Percentiles rank a stretch among this genome's conserved stretches.
Conservation (phyloP, 2,888 invertebrate species). For the Lottia gigantea region DNA sequence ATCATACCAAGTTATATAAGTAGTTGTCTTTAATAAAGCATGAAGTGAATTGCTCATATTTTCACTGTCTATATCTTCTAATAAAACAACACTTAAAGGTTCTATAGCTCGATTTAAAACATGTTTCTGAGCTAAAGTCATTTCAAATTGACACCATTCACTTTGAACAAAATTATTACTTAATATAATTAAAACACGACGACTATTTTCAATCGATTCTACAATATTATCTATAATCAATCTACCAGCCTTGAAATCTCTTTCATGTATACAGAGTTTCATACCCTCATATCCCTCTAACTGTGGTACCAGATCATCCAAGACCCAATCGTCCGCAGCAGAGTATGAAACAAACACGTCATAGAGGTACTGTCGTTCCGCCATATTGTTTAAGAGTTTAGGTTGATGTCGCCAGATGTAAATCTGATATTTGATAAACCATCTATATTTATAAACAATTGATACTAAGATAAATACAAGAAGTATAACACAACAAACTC, state of each 20-base stretch:
- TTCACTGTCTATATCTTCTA: slow-evolving; percentile 76
- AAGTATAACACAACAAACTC: no score
- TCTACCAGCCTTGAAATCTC: slow-evolving; percentile 79
- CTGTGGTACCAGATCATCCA: slow-evolving; percentile 75
- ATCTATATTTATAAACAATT: no score
- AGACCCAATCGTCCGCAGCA: slow-evolving; percentile 76
- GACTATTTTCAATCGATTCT: slow-evolving; percentile 77
- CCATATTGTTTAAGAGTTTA: slow-evolving; percentile 35
- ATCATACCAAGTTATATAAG: slow-evolving; percentile 76
- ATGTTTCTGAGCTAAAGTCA: slow-evolving; percentile 77
- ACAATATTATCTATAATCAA: slow-evolving; percentile 80
- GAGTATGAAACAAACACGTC: slow-evolving; percentile 80
- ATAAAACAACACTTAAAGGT: slow-evolving; percentile 75
- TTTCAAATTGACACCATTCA: slow-evolving; percentile 81
- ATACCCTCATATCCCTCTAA: slow-evolving; percentile 72
- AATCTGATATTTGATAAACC: no score
- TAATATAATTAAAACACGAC: slow-evolving; percentile 75
- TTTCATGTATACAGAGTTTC: slow-evolving; percentile 76
- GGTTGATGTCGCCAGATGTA: no score
- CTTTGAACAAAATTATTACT: slow-evolving; percentile 76
- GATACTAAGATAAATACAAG: no score
- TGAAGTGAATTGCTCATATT: slow-evolving; percentile 75
- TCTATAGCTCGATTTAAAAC: slow-evolving; percentile 70
- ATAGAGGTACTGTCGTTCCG: slow-evolving; percentile 62
- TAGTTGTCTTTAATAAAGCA: slow-evolving; percentile 78